Conservation (phyloP, 2,888 invertebrate species). For the Deilephila elpenor region DNA sequence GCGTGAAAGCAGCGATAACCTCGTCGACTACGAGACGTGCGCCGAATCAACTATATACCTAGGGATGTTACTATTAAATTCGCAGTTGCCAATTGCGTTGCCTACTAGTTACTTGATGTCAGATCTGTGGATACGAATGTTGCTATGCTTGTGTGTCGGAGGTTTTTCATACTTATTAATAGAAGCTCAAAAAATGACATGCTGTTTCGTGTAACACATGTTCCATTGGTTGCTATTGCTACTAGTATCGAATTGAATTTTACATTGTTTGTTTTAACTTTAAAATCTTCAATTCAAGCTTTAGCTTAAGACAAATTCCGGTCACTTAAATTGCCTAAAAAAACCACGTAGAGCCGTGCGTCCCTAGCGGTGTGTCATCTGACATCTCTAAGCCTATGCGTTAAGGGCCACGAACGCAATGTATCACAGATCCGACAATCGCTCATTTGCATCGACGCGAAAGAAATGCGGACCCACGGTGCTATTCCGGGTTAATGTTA, state of each 20-base stretch:
- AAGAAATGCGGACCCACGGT: slow-evolving; percentile 56
- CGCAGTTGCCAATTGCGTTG: neutral
- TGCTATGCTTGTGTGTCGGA: too few species aligned
- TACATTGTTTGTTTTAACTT: neutral
- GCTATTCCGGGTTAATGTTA: slow-evolving; percentile 59
- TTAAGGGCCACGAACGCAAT: slow-evolving; percentile 54
- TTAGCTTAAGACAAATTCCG: neutral
- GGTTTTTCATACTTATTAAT: too few species aligned
- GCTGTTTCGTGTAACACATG: too few species aligned
- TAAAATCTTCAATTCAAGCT: slow-evolving; percentile 36
- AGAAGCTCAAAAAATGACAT: too few species aligned
- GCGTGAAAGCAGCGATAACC: slow-evolving; percentile 81
- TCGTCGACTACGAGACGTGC: slow-evolving; percentile 66
- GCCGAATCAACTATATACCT: slow-evolving; percentile 69
- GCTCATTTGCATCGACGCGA: slow-evolving; percentile 67
- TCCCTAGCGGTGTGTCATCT: slow-evolving; percentile 34
- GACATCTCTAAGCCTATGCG: slow-evolving; percentile 52
- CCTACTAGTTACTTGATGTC: neutral
- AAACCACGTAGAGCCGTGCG: neutral
- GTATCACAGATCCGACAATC: slow-evolving; percentile 49
- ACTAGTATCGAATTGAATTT: too few species aligned
- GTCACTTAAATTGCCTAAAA: neutral
- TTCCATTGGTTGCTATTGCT: too few species aligned
- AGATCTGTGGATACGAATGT: too few species aligned
- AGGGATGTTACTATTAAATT: slow-evolving; percentile 33